Conservation (phyloP, 2,113 vertebrate species). For the Struthidea cinerea region DNA sequence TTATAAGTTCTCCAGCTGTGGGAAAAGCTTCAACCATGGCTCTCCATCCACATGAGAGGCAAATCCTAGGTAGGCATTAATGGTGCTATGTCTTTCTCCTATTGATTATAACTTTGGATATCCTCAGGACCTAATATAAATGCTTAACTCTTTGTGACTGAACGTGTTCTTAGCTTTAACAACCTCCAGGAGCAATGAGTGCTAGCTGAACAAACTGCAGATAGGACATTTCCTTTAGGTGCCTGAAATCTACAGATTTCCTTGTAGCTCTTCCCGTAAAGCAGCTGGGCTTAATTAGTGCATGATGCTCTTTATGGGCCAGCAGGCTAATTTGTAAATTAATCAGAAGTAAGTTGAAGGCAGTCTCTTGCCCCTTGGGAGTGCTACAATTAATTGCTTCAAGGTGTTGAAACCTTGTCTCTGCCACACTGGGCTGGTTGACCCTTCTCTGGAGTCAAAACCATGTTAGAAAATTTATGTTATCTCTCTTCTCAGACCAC, state of each 20-base stretch:
- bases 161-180: not conserved
- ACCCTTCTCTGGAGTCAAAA: not conserved
- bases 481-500: not conserved
- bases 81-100: not conserved
- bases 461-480: not conserved
- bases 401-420: not conserved
- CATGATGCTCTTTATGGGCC: slow-evolving; percentile 5
- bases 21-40: not conserved
- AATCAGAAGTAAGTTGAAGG: slow-evolving; percentile 37
- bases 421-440: not conserved
- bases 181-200: not conserved
- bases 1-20: not conserved
- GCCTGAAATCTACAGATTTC: not conserved
- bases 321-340: slow-evolving; percentile 36
- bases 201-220: not conserved
- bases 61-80: slow-evolving; percentile 1
- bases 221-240: not conserved
- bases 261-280: not conserved
- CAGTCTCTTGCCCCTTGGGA: not conserved
- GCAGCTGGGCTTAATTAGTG: slow-evolving; percentile 32
- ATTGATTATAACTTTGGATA: not conserved
- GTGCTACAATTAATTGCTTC: not conserved
- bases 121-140: not conserved
- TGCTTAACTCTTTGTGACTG: not conserved
- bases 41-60: not conserved